Evolutionary conservation across 2,797 vertebrate species (phyloP).

Genomic region (Haliaeetus vocifer): DNA sequence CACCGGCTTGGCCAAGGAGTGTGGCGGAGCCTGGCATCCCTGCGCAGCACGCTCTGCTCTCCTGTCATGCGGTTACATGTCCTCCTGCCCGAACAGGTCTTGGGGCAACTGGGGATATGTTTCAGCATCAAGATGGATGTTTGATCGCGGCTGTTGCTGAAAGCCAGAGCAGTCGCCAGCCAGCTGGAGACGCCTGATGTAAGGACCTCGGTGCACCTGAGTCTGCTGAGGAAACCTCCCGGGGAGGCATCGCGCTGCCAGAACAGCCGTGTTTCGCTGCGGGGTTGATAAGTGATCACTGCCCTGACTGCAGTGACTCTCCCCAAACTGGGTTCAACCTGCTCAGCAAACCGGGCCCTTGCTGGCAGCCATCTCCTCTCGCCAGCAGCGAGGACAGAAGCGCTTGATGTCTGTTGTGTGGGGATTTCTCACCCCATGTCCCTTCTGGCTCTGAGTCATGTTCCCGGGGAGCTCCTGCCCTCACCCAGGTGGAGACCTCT

Average conservation of each 20-base stretch:
- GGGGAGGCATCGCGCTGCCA: not conserved
- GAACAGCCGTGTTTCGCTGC: not conserved
- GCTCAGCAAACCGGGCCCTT: not conserved
- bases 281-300: rapidly evolving
- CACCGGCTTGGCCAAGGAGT: no score
- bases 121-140: not conserved
- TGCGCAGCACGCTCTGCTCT: rapidly evolving
- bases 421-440: not conserved
- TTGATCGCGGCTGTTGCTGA: not conserved
- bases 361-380: not conserved
- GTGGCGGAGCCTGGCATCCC: rapidly evolving
- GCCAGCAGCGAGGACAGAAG: not conserved
- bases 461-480: not conserved
- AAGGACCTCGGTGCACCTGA: not conserved
- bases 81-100: not conserved
- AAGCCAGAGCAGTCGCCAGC: not conserved
- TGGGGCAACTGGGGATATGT: not conserved
- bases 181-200: not conserved
- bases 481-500: not conserved
- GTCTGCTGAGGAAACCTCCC: not conserved
- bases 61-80: not conserved
- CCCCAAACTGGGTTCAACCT: not conserved
- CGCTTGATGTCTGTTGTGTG: rapidly evolving
- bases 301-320: not conserved
- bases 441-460: not conserved